Conservation (phyloP, 2,797 vertebrate species). For the Gymnodraco acuticeps region DNA sequence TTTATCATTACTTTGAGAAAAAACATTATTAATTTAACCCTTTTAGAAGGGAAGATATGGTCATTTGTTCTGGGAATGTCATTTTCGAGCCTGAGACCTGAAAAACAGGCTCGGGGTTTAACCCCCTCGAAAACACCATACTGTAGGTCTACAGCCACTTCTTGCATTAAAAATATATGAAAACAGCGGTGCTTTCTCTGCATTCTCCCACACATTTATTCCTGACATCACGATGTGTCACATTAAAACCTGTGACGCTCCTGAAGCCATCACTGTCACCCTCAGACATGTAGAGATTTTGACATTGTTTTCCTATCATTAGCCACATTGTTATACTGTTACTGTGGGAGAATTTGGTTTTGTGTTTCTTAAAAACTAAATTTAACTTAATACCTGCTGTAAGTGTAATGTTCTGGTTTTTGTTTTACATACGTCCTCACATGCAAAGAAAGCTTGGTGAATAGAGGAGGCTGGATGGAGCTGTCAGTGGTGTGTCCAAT, state of each 20-base stretch:
- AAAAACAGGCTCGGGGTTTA: no score
- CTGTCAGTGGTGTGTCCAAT: constrained; percentile 10
- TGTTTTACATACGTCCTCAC: not conserved
- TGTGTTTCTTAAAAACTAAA: constrained; percentile 25
- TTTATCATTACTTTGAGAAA: no score
- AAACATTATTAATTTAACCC: no score
- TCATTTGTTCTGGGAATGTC: no score
- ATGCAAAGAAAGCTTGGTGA: constrained; percentile 10
- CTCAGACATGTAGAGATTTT: constrained; percentile 46
- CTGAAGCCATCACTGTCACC: constrained; percentile 48
- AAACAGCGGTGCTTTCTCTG: constrained; percentile 26
- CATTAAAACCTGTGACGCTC: constrained; percentile 48
- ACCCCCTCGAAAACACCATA: constrained; percentile 1
- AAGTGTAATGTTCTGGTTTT: not conserved
- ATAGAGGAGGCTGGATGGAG: constrained; percentile 9
- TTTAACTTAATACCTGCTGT: not conserved
- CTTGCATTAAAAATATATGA: constrained; percentile 37
- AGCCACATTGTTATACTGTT: constrained; percentile 24
- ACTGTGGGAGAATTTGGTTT: not conserved
- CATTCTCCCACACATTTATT: constrained; percentile 61
- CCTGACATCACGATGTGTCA: constrained; percentile 51
- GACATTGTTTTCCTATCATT: constrained; percentile 65
- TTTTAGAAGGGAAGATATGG: no score
- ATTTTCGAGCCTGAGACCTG: no score
- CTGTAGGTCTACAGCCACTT: not conserved